Percentiles rank a stretch among this genome's conserved stretches.
Conservation (phyloP, 1,140 invertebrate genomes). For the Cherax quadricarinatus region DNA sequence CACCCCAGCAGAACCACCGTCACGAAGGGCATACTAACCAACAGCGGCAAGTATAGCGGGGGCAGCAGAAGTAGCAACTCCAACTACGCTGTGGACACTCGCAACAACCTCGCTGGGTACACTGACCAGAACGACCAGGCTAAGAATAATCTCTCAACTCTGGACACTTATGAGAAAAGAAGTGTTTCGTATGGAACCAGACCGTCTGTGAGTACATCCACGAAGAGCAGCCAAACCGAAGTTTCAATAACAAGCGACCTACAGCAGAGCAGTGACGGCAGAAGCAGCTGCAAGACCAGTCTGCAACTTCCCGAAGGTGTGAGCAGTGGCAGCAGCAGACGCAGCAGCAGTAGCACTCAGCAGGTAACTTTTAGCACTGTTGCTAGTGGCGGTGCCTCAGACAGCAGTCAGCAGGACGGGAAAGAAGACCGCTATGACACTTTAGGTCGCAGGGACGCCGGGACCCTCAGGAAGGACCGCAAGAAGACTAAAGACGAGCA, state of each 20-base stretch:
- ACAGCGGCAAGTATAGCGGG: constrained; percentile 44
- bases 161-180: background rate
- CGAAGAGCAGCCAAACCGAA: constrained; percentile 47
- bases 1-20: constrained; percentile 14
- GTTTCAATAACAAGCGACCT: constrained; percentile 23
- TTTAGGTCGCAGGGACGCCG: constrained; percentile 3
- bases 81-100: background rate
- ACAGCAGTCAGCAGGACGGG: constrained; percentile 27
- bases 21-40: constrained; percentile 50
- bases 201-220: constrained; percentile 12
- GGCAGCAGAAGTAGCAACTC: background rate
- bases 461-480: constrained; percentile 5
- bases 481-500: constrained; percentile 11
- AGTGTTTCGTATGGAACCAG: background rate
- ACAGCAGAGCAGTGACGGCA: background rate
- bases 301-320: constrained; percentile 36
- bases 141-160: background rate
- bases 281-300: background rate
- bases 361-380: constrained; percentile 43
- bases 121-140: constrained; percentile 16
- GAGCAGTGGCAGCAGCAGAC: constrained; percentile 52
- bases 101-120: constrained; percentile 22
- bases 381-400: background rate
- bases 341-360: constrained; percentile 53
- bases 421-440: constrained; percentile 36